A percentile compares a stretch with the other conserved stretches of the same genome.
These are phyloP conservation scores for Leptinotarsa undecemlineata DNA, from an alignment of 1,140 invertebrate genomes.

Conservation along the genomic window DNA sequence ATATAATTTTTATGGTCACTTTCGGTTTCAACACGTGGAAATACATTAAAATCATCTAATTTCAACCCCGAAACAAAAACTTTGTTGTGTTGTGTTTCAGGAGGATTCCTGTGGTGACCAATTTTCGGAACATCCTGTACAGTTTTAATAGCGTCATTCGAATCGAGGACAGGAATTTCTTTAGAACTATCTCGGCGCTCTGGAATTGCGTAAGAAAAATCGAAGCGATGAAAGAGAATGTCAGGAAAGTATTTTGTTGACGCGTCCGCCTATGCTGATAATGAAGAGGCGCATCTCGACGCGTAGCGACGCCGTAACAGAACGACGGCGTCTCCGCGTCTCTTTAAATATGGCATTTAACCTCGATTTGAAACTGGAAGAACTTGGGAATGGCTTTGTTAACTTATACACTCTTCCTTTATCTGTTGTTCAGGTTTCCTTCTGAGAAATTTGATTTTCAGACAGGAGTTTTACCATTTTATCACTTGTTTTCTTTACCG, in stretches of 20 bases:
- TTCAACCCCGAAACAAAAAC: no score
- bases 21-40: no score
- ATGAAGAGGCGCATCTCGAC: neutral
- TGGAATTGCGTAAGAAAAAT: neutral
- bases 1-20: no score
- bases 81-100: no score
- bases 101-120: no score
- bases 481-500: no score
- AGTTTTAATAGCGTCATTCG: neutral
- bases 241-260: neutral
- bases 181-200: neutral
- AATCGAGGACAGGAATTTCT: neutral
- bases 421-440: no score
- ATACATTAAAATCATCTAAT: no score
- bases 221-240: neutral
- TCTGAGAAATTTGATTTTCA: no score
- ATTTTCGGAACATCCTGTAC: neutral
- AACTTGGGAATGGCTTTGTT: no score
- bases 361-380: neutral
- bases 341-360: conserved; percentile 6
- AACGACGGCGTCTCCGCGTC: neutral
- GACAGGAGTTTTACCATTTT: no score
- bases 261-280: neutral
- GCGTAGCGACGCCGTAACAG: neutral
- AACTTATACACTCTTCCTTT: no score